Percentiles rank a stretch among this genome's conserved stretches.
phyloP scores from a whole-genome alignment of 2,797 vertebrate species.

The Cossypha caffra region DNA sequence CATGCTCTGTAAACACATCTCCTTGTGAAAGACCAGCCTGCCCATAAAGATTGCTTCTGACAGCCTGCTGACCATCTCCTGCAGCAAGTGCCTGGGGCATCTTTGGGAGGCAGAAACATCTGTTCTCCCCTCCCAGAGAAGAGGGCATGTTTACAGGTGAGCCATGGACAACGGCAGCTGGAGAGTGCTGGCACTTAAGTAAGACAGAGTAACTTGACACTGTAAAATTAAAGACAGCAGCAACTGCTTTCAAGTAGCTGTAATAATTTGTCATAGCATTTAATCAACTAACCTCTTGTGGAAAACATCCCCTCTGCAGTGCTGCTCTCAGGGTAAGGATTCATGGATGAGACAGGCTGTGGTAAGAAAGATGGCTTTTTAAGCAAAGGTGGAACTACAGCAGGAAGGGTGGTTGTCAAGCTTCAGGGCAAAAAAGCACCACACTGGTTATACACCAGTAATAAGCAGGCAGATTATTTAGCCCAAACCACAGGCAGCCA shows the following conservation, averaged over 20 bases:
- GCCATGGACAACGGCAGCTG: not conserved
- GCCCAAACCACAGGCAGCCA: not conserved
- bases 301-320: not conserved
- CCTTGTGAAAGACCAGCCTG: conserved; percentile 67
- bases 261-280: not conserved
- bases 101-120: conserved; percentile 14
- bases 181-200: not conserved
- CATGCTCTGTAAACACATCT: conserved; percentile 81
- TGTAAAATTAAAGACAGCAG: not conserved
- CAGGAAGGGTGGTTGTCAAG: not conserved
- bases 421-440: not conserved
- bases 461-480: not conserved
- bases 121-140: not conserved
- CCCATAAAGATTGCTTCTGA: conserved; percentile 68
- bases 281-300: not conserved
- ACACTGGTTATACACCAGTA: not conserved
- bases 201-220: not conserved
- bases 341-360: not conserved
- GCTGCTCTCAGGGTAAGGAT: not conserved
- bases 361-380: not conserved
- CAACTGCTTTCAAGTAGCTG: conserved; percentile 14
- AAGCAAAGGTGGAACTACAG: not conserved
- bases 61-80: conserved; percentile 53
- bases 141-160: not conserved
- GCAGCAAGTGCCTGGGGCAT: conserved; percentile 31